Base-by-base conservation (phyloP, 37 sponge, comb jelly and placozoan species). In the Aphrocallistes beatrix region DNA sequence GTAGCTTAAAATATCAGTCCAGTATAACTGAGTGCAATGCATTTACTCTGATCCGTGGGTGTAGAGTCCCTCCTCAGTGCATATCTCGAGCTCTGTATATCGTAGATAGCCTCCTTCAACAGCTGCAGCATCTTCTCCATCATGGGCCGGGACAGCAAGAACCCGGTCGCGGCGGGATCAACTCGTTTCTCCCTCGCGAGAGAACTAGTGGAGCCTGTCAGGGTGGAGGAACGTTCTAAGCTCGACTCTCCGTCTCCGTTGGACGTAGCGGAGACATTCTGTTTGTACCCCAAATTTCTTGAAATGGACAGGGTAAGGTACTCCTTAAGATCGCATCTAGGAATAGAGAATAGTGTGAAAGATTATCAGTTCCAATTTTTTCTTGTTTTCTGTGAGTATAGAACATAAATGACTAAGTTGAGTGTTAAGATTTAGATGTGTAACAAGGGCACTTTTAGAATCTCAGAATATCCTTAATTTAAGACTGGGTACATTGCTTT, bases 41-140 rank as follows among this genome's bases (percentile, higher is more conserved):
- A n/a, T n/a, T n/a, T n/a, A n/a, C n/a, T n/a, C n/a, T n/a, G 3
- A 3, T 60, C 75, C 75, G 28, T 30, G n/a, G 75, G 75, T 8
- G 3, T 60, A 13, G 75, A 60, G 6, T 60, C 75, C 25, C 75
- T 21, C 34, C 75, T 60, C 25, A 60, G 3, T 3, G 75, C 75
- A 60, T 60, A 60, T 25, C 75, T 21, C 10, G 75, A 60, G 45
- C 45, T 42, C 75, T 60, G 75, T 60, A 60, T 60, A 60, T 60
- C 75, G 34, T 60, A 60, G 3, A 60, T 60, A 60, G 75, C 8
- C 6, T 60, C 75, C 34, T 30, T 60, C n/a, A 60, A 13, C 17
- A 60, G 34, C 75, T 60, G 75, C 21, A 60, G 34, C 21, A 60
- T 60, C 75, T 60, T 60, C 75, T 60, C 75, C 34, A 60, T 60